phyloP scores from a whole-genome alignment of 1,140 invertebrate species.

The Chironomus striatipennis region DNA sequence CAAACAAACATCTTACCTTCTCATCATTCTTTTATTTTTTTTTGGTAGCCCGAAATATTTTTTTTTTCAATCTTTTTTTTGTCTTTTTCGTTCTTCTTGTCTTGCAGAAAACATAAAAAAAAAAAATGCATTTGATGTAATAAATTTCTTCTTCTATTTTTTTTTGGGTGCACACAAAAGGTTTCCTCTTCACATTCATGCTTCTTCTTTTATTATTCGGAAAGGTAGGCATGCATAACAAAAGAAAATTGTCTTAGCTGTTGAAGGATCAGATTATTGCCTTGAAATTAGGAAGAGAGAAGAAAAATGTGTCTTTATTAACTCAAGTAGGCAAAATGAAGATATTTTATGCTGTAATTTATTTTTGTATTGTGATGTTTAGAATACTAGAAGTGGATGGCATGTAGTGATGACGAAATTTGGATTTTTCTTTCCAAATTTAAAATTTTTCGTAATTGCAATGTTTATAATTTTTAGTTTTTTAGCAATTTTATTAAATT shows the following conservation, averaged over 20 bases:
- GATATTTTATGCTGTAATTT: neutral
- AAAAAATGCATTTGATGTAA: slow-evolving; percentile 20
- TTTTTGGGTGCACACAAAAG: slow-evolving; percentile 21
- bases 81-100: neutral
- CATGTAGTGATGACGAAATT: too few relatives aligned
- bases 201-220: neutral
- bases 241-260: neutral
- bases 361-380: neutral
- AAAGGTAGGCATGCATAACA: neutral
- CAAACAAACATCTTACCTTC: slow-evolving; percentile 22
- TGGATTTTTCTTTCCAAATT: too few relatives aligned
- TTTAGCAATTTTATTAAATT: too few relatives aligned
- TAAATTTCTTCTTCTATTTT: slow-evolving; percentile 9
- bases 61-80: neutral
- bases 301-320: neutral
- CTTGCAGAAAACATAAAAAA: neutral
- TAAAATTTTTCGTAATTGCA: too few relatives aligned
- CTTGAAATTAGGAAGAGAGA: neutral
- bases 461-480: too few relatives aligned
- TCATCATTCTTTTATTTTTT: neutral
- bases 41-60: neutral
- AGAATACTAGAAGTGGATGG: too few relatives aligned
- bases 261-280: slow-evolving; percentile 17
- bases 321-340: slow-evolving; percentile 4
- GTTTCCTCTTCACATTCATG: slow-evolving; percentile 2